Percentiles rank a stretch among this genome's conserved stretches.
Conservation (phyloP, 2,888 invertebrate species). For the Augochlorella aurata region DNA sequence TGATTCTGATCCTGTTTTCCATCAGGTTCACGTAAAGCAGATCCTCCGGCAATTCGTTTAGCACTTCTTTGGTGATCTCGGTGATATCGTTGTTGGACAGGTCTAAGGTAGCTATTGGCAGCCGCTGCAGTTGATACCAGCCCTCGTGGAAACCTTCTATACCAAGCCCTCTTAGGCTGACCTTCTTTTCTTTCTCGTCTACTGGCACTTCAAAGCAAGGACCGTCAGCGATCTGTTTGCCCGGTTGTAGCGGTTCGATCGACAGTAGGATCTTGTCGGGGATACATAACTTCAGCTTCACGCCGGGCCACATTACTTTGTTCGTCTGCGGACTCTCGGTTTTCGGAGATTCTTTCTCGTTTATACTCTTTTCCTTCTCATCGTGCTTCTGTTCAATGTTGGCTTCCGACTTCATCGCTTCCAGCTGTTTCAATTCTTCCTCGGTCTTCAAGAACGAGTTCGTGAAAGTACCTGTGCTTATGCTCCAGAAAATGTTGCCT, state of each 20-base stretch:
- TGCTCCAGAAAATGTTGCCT: constrained; percentile 65
- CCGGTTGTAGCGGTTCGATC: constrained; percentile 53
- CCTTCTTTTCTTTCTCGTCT: constrained; percentile 13
- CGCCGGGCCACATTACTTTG: not conserved
- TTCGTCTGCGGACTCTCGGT: not conserved
- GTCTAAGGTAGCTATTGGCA: constrained; percentile 62
- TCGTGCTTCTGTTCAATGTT: constrained; percentile 16
- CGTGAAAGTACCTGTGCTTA: constrained; percentile 68
- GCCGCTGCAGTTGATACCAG: constrained; percentile 70
- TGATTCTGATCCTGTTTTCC: constrained; percentile 60
- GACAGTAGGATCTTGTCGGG: constrained; percentile 54
- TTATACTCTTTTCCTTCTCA: not conserved
- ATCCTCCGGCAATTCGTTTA: constrained; percentile 70
- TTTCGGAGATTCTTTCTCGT: not conserved
- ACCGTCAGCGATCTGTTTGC: constrained; percentile 37
- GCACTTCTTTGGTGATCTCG: constrained; percentile 66
- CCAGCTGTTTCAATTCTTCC: constrained; percentile 44
- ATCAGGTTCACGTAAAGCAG: constrained; percentile 62
- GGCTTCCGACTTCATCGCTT: constrained; percentile 21
- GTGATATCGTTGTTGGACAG: constrained; percentile 67
- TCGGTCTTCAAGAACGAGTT: constrained; percentile 66
- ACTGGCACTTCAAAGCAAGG: constrained; percentile 56
- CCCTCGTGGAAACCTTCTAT: constrained; percentile 68
- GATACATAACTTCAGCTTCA: constrained; percentile 65
- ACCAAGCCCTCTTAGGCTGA: constrained; percentile 58